Conservation (phyloP, 92 coral and sea anemone genomes). For the Micromussa lordhowensis region DNA sequence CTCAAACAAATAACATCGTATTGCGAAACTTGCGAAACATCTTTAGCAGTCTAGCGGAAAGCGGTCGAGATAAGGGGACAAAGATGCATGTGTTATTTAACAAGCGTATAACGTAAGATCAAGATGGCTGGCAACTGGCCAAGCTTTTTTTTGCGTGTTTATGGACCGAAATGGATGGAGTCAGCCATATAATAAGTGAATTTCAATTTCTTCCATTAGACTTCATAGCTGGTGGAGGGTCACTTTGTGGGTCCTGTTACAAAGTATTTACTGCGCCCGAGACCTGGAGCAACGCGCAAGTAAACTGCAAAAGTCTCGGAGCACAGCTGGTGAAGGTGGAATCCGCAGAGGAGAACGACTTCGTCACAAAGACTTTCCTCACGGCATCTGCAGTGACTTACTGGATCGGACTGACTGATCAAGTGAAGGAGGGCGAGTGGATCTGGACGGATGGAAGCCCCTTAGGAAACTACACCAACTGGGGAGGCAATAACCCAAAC, state of each 20-base stretch:
- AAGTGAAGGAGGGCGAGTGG: neutral
- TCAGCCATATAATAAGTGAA: neutral
- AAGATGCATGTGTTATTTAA: too few relatives aligned
- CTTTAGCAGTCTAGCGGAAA: too few relatives aligned
- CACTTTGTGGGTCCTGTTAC: constrained; percentile 1
- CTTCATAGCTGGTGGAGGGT: neutral
- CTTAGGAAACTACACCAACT: neutral
- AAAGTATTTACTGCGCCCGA: neutral
- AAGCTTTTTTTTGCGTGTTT: neutral
- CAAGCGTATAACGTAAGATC: too few relatives aligned
- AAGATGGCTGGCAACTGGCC: too few relatives aligned
- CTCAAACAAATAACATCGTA: too few relatives aligned
- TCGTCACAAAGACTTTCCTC: neutral
- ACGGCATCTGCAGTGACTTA: neutral
- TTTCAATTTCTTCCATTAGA: neutral
- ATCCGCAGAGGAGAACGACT: neutral
- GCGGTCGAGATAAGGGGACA: neutral
- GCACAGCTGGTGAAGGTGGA: constrained; percentile 6
- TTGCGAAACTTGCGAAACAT: too few relatives aligned
- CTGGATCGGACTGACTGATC: constrained; percentile 12
- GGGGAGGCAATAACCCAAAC: neutral
- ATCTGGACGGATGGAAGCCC: neutral
- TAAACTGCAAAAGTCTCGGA: neutral
- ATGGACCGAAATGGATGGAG: too few relatives aligned
- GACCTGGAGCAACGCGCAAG: constrained; percentile 6